Base-by-base conservation (phyloP, 2,113 vertebrate species). In the Ageneiosus marmoratus region DNA sequence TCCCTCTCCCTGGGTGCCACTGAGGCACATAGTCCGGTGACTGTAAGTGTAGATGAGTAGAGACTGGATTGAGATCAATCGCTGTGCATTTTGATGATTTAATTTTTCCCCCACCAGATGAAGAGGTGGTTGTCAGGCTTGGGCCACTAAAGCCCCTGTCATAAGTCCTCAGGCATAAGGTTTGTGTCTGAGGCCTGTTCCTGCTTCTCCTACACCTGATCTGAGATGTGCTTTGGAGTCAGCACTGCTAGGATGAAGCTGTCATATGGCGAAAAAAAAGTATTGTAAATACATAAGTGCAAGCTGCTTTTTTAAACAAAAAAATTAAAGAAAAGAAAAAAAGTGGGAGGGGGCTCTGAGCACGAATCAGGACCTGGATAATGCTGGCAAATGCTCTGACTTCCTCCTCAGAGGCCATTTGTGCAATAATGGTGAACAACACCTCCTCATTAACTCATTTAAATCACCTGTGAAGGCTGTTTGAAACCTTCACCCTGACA, bases 141-240 rank as follows among this genome's bases (percentile, higher is more conserved):
- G 93, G 93, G 92, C 93, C 88, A 87, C 81, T 50, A 55, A 88
- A 91, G 93, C 94, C 94, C 93, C 93, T 94, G 94, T 94, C 94
- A 91, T 91, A 91, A 84, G 87, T 88, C 87, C 87, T 88, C 88
- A 87, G 88, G 79, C 85, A 90, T n/a, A n/a, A 88, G 60, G 46
- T 83, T 80, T 85, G 83, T 88, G 80, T 90, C 86, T 88, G 85
- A 91, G 89, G 87, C 88, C 86, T 84, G 90, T 89, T 74, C 73
- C 83, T 85, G 74, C 75, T 87, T 72, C 80, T 88, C 83, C 80
- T 88, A 77, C 81, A 86, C 87, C 85, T 85, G 73, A 87, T 78
- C 62, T 78, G 56, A 85, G 78, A 73, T 84, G 62, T 69, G 84
- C 77, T 84, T 84, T 77, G 70, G 80, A 89, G 87, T 89, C 89